These are phyloP conservation scores for Rattus rattus DNA, from an alignment of 2,113 vertebrate genomes.

Conservation along the genomic window DNA sequence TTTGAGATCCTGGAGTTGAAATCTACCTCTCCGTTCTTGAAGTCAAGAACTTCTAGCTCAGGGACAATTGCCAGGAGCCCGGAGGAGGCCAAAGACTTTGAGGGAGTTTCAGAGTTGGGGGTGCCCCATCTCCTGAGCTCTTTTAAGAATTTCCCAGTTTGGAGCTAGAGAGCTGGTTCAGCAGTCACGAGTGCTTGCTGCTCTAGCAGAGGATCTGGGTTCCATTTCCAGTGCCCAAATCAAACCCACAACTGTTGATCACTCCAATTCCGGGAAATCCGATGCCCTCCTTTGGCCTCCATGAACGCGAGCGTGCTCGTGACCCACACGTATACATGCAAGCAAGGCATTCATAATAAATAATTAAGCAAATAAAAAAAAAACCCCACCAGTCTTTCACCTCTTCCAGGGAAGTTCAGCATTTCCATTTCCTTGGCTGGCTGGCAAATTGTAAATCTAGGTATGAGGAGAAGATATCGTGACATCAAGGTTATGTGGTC, in stretches of 20 bases:
- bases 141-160: neutral
- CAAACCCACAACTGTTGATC: no score
- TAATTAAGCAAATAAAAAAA: neutral
- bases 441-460: conserved; percentile 79
- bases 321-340: no score
- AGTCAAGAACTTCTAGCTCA: neutral
- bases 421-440: conserved; percentile 45
- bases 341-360: neutral
- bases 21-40: neutral
- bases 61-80: neutral
- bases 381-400: neutral
- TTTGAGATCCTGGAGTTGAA: neutral
- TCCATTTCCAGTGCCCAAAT: neutral
- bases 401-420: neutral
- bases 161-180: neutral
- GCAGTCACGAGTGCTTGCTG: neutral
- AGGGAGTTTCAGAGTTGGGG: neutral
- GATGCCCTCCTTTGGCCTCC: neutral
- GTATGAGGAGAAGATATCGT: conserved; percentile 80
- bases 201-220: neutral
- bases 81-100: neutral
- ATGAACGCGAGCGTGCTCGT: neutral
- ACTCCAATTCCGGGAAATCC: neutral
- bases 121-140: neutral
- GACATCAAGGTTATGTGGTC: conserved; percentile 87